Evolutionary conservation across 2,888 invertebrate genomes (phyloP), one percentile per base, ranked within the genome.

Genomic region (Drosophila prostipennis): DNA sequence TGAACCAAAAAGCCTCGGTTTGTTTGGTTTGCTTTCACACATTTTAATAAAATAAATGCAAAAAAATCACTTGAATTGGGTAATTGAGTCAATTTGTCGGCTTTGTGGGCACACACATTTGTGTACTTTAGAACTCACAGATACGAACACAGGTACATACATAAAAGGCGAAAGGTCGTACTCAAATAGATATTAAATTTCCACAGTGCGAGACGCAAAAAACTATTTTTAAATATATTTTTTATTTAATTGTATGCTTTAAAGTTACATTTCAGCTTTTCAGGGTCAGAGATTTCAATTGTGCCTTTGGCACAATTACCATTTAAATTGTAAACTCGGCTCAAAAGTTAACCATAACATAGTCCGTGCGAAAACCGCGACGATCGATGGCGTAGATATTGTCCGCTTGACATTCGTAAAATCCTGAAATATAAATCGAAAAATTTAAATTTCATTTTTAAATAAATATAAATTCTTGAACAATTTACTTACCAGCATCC

Each of bases 391-490:
- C 96, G 91, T 97, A 98, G 95, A 96, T 97, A 91, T 98, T 98
- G 91, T 98, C 97, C 0, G 98, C 97, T 36, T 97, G 97, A 87
- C 98, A 98, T 91, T 98, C 97, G 91, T 98, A 98, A 51, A 97
- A 92, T n/a, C 92, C 91, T 92, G 42, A 19, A 77, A 67, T 1
- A 14, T 1, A 1, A 16, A 7, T 7, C 11, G 13, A 11, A 5
- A 7, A 0, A 23, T 11, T n/a, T 36, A 8, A 19, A 3, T 23
- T 32, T 5, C 13, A 5, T 23, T 7, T 3, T 23, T 1, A n/a
- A 3, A 3, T n/a, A 13, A 3, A 13, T 23, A 4, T 10, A 14
- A 5, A 10, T 29, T 29, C 7, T 29, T 29, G 0, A 29, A 29
- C 1, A 10, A 2, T 23, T 10, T 0, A 43, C 58, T 46, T 95